phyloP scores from a whole-genome alignment of 2,888 invertebrate species.

The Aporophyla lueneburgensis region DNA sequence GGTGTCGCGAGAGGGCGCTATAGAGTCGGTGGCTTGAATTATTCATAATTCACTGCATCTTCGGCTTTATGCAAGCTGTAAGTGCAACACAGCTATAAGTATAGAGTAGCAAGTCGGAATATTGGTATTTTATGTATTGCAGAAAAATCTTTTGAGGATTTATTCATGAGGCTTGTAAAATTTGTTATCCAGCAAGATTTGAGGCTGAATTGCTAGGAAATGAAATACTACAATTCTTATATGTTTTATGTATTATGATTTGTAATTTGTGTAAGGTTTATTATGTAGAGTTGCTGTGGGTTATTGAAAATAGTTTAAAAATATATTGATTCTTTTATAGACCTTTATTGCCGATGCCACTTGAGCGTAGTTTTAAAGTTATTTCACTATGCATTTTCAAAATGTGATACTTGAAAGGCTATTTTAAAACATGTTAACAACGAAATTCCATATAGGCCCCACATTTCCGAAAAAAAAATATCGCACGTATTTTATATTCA shows the following conservation, averaged over 20 bases:
- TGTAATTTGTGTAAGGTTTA: too few species aligned
- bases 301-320: not conserved
- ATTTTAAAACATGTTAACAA: not conserved
- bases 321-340: not conserved
- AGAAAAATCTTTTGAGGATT: constrained; percentile 8
- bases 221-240: not conserved
- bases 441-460: not conserved
- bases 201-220: not conserved
- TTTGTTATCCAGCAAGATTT: not conserved
- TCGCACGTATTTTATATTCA: not conserved
- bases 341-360: not conserved
- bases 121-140: constrained; percentile 13
- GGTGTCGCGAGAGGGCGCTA: constrained; percentile 48
- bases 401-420: too few species aligned
- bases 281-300: too few species aligned
- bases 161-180: constrained; percentile 1
- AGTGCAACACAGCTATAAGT: constrained; percentile 28
- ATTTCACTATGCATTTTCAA: not conserved
- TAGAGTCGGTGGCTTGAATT: constrained; percentile 67
- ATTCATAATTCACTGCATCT: constrained; percentile 74
- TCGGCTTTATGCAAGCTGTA: constrained; percentile 54
- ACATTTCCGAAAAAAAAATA: too few species aligned
- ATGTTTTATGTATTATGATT: not conserved
- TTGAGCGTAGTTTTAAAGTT: not conserved
- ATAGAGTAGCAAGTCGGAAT: constrained; percentile 15